Base-by-base conservation (phyloP, 23 tunicate species). In the Phallusia fumigata region DNA sequence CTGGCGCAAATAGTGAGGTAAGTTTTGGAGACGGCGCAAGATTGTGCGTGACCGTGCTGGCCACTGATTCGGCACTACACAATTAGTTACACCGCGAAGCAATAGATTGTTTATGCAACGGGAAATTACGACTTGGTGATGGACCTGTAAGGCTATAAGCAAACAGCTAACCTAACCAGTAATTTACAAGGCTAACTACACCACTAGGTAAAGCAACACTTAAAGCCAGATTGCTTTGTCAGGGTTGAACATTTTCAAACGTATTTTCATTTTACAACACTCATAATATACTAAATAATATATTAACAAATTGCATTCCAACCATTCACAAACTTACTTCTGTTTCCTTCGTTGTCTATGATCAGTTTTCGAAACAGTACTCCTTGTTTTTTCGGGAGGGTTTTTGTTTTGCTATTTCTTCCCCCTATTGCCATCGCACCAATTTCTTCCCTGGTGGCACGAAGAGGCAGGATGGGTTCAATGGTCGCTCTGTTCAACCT, bases 251-350 rank as follows among this genome's bases (percentile, higher is more conserved):
- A 3, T 40, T 3, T 3, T 3, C 10, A 5, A 40, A 40, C 5
- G 47, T 10, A 40, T 40, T 40, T 40, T 40, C 5, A 10, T 40
- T 40, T 40, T 40, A 3, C 10, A 5, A 40, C 47, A 40, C 47
- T 40, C 5, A 40, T 10, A 40, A 3, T 40, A n/a, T n/a, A n/a
- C n/a, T n/a, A n/a, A n/a, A n/a, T n/a, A n/a, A n/a, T n/a, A n/a
- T n/a, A n/a, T n/a, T n/a, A n/a, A n/a, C n/a, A n/a, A n/a, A n/a
- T n/a, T n/a, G n/a, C n/a, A n/a, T n/a, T n/a, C n/a, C n/a, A n/a
- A n/a, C n/a, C n/a, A n/a, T n/a, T n/a, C n/a, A n/a, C n/a, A 32
- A 34, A 65, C 89, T 85, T 85, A 90, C 95, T 88, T 86, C 81
- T 90, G 72, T 80, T 86, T 40, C 95, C 95, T 31, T 90, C 95